phyloP scores from a whole-genome alignment of 2,797 vertebrate genomes.

The Salarias fasciatus region DNA sequence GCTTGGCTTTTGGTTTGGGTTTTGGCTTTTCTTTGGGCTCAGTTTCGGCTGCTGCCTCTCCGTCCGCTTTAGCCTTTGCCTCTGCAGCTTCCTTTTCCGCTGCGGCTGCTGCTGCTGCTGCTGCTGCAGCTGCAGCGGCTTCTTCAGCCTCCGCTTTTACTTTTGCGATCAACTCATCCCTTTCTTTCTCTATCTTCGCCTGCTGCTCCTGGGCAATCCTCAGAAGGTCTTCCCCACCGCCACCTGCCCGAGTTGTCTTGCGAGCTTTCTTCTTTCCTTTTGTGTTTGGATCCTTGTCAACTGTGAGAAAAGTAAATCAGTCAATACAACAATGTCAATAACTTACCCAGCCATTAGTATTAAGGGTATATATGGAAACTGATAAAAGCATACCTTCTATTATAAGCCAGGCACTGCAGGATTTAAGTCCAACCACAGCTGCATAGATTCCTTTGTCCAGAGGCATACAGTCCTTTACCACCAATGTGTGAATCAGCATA shows the following conservation, averaged over 20 bases:
- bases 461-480: constrained; percentile 79
- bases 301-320: constrained; percentile 48
- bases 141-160: constrained; percentile 55
- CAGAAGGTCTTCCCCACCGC: constrained; percentile 66
- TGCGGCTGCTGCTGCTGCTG: constrained; percentile 6
- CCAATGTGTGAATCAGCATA: constrained; percentile 85
- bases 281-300: constrained; percentile 71
- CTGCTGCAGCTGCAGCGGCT: not conserved
- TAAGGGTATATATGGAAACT: too few species aligned
- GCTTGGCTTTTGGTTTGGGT: not conserved
- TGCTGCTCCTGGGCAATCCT: constrained; percentile 78
- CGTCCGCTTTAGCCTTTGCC: constrained; percentile 7
- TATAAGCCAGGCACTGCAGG: constrained; percentile 88
- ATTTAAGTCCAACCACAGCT: constrained; percentile 77
- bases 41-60: constrained; percentile 13
- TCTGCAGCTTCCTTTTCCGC: constrained; percentile 7
- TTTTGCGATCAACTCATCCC: constrained; percentile 62
- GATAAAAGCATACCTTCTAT: constrained; percentile 82
- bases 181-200: constrained; percentile 71
- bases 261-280: constrained; percentile 78
- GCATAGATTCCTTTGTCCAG: constrained; percentile 89
- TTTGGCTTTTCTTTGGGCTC: constrained; percentile 11
- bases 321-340: not conserved
- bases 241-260: constrained; percentile 82
- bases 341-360: not conserved